phyloP scores from a whole-genome alignment of 2,797 vertebrate species.

The Hippocampus kuda region DNA sequence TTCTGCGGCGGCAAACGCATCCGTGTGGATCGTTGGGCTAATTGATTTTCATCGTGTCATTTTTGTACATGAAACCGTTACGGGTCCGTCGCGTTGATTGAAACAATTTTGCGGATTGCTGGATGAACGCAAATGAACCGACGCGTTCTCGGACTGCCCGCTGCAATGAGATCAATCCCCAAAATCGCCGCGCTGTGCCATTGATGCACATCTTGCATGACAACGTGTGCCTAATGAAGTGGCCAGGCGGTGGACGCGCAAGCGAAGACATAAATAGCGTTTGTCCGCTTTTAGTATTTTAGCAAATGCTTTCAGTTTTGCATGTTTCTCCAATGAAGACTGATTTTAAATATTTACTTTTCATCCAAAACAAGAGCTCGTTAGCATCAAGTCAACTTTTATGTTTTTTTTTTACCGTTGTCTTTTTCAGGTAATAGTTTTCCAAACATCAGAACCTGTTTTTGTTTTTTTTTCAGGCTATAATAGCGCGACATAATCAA shows the following conservation, averaged over 20 bases:
- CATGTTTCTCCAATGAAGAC: too few relatives aligned
- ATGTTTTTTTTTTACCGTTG: too few relatives aligned
- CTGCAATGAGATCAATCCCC: not conserved
- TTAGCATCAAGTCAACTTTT: too few relatives aligned
- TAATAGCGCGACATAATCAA: not conserved
- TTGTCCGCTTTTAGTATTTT: too few relatives aligned
- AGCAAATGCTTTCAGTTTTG: too few relatives aligned
- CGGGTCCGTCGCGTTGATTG: not conserved
- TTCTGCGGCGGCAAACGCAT: not conserved
- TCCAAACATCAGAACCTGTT: too few relatives aligned
- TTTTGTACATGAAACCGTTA: not conserved
- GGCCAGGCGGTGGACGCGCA: not conserved
- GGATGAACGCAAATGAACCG: not conserved
- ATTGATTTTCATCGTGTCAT: not conserved
- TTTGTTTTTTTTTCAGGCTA: too few relatives aligned
- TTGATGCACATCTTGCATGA: not conserved
- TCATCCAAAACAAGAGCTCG: too few relatives aligned
- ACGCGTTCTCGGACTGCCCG: not conserved
- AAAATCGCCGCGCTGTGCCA: not conserved
- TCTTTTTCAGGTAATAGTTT: too few relatives aligned
- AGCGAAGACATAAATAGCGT: too few relatives aligned
- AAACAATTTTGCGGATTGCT: not conserved
- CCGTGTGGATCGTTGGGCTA: not conserved
- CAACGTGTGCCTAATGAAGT: not conserved
- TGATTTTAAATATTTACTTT: too few relatives aligned